phyloP scores from a whole-genome alignment of 2,888 invertebrate species.

The Callosobruchus maculatus region DNA sequence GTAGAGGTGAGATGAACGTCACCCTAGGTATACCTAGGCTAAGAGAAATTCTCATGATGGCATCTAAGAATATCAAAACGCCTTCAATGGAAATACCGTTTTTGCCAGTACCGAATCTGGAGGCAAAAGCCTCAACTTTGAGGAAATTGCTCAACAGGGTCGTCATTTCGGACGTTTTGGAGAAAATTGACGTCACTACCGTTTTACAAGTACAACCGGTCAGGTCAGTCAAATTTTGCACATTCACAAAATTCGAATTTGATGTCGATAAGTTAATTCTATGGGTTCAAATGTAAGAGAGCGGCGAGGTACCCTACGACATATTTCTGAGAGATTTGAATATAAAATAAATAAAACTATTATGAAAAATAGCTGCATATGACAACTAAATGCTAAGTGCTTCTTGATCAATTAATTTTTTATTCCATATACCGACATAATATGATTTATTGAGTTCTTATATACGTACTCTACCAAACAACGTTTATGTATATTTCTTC shows the following conservation, averaged over 20 bases:
- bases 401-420: no score
- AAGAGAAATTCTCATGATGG: slow-evolving; percentile 95
- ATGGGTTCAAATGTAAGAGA: no score
- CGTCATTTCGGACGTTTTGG: slow-evolving; percentile 73
- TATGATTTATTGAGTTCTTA: no score
- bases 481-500: slow-evolving; percentile 1
- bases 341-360: no score
- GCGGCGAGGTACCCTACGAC: no score
- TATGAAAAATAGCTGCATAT: no score
- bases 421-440: no score
- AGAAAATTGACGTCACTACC: slow-evolving; percentile 60
- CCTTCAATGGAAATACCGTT: slow-evolving; percentile 96
- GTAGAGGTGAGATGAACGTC: slow-evolving; percentile 99
- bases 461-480: no score
- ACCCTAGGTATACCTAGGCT: slow-evolving; percentile 98
- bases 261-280: not conserved
- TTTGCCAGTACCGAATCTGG: slow-evolving; percentile 48
- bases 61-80: slow-evolving; percentile 89
- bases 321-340: no score
- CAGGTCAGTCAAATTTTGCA: slow-evolving; percentile 38
- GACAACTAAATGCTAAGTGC: no score
- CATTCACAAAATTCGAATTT: not conserved
- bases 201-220: slow-evolving; percentile 56
- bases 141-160: slow-evolving; percentile 73
- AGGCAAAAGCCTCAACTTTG: slow-evolving; percentile 62